These are phyloP conservation scores for Dolichopus griseipennis DNA, from an alignment of 2,888 invertebrate genomes.

Conservation along the genomic window DNA sequence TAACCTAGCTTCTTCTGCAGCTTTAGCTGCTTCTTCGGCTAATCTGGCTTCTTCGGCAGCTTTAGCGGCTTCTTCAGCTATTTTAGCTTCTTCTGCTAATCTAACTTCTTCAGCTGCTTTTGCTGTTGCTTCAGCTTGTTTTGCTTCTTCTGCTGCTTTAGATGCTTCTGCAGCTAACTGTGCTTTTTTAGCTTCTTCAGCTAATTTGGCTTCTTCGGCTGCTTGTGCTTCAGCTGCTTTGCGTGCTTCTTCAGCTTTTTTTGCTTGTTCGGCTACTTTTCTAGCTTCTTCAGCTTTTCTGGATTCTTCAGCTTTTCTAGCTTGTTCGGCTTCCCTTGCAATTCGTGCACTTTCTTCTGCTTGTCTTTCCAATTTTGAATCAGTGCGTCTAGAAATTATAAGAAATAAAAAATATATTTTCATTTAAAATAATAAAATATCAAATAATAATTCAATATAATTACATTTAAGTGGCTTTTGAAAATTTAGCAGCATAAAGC, in stretches of 20 bases:
- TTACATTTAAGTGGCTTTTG: no score
- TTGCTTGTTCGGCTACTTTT: not conserved
- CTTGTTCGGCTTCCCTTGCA: not conserved
- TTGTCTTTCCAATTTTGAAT: not conserved
- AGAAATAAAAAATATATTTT: no score
- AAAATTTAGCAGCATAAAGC: no score
- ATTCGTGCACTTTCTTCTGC: not conserved
- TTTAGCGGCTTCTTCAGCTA: slow-evolving; percentile 16
- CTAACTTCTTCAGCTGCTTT: slow-evolving; percentile 27
- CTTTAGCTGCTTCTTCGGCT: slow-evolving; percentile 19
- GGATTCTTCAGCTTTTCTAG: not conserved
- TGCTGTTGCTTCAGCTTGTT: slow-evolving; percentile 19
- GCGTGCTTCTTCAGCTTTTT: not conserved
- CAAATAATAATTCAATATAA: no score
- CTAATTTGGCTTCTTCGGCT: not conserved
- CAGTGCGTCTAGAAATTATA: not conserved
- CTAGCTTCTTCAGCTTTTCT: not conserved
- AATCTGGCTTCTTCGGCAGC: slow-evolving; percentile 21
- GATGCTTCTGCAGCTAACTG: slow-evolving; percentile 17
- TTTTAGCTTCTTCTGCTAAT: slow-evolving; percentile 26
- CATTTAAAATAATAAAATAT: no score
- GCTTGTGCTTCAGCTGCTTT: not conserved
- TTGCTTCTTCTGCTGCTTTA: not conserved
- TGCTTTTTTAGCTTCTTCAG: not conserved
- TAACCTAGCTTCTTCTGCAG: slow-evolving; percentile 22